Evolutionary conservation across 2,113 vertebrate genomes (phyloP).

Genomic region (Antidorcas marsupialis): DNA sequence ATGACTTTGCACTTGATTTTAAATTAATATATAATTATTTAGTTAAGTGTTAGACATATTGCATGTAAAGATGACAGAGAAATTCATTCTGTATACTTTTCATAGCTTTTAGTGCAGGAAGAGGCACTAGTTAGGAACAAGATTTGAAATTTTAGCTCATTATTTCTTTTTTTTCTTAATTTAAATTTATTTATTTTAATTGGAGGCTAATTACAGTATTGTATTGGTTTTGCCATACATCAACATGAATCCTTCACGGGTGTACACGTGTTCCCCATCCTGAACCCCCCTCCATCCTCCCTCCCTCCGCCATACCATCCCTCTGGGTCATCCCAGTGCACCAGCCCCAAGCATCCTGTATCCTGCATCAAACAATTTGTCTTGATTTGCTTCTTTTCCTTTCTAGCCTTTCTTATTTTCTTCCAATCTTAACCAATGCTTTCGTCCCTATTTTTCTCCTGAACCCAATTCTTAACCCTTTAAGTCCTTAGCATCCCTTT

Average conservation of each 20-base stretch:
- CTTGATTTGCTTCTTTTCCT: constrained; percentile 13
- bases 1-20: background rate
- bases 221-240: too few relatives aligned
- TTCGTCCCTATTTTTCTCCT: constrained; percentile 1
- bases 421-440: background rate
- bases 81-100: background rate
- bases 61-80: background rate
- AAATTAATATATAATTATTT: background rate
- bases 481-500: background rate
- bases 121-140: background rate
- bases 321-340: too few relatives aligned
- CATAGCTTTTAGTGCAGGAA: background rate
- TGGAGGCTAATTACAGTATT: too few relatives aligned
- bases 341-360: too few relatives aligned
- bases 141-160: background rate
- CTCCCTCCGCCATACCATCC: too few relatives aligned
- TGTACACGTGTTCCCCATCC: too few relatives aligned
- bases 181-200: too few relatives aligned
- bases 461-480: background rate
- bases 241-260: too few relatives aligned
- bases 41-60: background rate
- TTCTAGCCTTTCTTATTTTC: background rate
- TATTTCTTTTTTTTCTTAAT: background rate
- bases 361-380: too few relatives aligned
- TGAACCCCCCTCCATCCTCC: too few relatives aligned